These are phyloP conservation scores for Tinea pellionella DNA, from an alignment of 2,888 invertebrate species.

Conservation along the genomic window DNA sequence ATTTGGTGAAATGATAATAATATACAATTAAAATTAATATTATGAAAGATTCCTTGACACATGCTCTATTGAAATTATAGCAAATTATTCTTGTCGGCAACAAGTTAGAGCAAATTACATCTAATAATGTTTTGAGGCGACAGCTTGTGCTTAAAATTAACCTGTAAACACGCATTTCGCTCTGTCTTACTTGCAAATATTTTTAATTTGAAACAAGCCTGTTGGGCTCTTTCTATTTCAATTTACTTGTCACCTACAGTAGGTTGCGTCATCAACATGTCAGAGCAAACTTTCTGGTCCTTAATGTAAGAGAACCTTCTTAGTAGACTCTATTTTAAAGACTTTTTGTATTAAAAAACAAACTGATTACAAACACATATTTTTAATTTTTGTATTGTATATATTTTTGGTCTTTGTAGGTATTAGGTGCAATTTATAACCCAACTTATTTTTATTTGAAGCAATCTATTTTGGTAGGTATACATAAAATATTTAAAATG, in stretches of 20 bases:
- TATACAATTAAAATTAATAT: neutral
- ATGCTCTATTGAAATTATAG: conserved; percentile 14
- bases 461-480: no score
- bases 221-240: neutral
- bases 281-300: neutral
- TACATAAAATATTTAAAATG: neutral
- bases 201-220: neutral
- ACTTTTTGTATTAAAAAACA: no score
- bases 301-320: neutral
- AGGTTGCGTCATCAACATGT: neutral
- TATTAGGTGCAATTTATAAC: no score
- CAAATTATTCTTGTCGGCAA: conserved; percentile 19
- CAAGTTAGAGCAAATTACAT: conserved; percentile 18
- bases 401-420: no score
- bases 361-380: no score
- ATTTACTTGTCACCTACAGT: neutral
- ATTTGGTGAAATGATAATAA: no score
- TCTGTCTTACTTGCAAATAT: neutral
- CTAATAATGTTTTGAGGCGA: conserved; percentile 24
- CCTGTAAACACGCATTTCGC: conserved; percentile 10
- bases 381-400: no score
- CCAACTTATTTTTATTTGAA: no score
- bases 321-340: neutral
- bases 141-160: conserved; percentile 14
- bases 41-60: neutral